Evolutionary conservation across 2,888 invertebrate genomes (phyloP).

Genomic region (Erebia epiphron): DNA sequence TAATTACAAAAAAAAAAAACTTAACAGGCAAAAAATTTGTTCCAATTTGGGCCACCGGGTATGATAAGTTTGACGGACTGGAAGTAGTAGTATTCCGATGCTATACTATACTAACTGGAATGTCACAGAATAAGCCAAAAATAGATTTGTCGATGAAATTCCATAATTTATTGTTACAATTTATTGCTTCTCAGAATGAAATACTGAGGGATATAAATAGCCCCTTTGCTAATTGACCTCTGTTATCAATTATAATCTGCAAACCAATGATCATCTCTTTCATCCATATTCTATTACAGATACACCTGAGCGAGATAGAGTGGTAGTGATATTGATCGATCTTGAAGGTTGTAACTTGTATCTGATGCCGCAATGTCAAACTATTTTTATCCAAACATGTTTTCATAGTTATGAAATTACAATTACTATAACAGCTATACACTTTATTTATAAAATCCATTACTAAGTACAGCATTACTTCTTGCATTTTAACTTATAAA

Average conservation of each 20-base stretch:
- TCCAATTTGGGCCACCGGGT: not conserved
- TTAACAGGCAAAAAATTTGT: too few species aligned
- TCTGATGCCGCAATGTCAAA: slow-evolving; percentile 4
- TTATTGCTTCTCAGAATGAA: not conserved
- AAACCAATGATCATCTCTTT: not conserved
- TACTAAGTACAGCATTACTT: too few species aligned
- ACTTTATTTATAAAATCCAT: too few species aligned
- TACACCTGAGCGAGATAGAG: slow-evolving; percentile 2
- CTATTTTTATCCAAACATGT: slow-evolving; percentile 1
- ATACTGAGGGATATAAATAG: not conserved
- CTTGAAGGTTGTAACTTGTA: not conserved
- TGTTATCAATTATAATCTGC: not conserved
- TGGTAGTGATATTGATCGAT: not conserved
- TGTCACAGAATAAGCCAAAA: too few species aligned
- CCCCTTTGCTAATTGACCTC: not conserved
- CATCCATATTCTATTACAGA: not conserved
- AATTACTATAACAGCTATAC: not conserved
- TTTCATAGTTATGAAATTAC: not conserved
- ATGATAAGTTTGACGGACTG: too few species aligned
- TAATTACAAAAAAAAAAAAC: too few species aligned
- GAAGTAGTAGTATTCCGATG: not conserved
- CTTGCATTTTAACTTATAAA: too few species aligned
- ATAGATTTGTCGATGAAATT: not conserved
- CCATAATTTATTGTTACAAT: not conserved
- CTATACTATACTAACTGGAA: not conserved